Base-by-base conservation (phyloP, 2,888 invertebrate genomes). In the Eustalomyia histrio region DNA sequence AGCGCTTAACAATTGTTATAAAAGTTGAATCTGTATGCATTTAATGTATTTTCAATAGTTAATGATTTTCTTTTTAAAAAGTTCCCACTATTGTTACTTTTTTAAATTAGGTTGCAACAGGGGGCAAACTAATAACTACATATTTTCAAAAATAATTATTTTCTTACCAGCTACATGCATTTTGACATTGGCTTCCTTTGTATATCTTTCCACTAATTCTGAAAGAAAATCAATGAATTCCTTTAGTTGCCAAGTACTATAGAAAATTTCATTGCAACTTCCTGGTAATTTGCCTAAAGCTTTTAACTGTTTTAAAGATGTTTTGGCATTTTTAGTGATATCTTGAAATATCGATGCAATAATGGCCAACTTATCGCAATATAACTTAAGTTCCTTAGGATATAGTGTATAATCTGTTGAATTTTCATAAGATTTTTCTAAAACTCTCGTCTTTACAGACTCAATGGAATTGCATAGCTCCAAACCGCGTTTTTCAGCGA, bases 401-500 rank as follows among this genome's bases (percentile, higher is more conserved):
- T 88, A 90, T 3, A 73, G 50, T 0, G 78, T 80, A 2, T 58
- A 47, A 2, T 60, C 69, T 1, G 14, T 12, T 16, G 10, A 6
- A 53, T 64, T 3, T 29, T 82, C n/a, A 64, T 71, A 29, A 57
- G 61, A 50, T 2, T 83, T 82, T 35, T 87, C 87, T 24, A 88
- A 69, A 18, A 86, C 83, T 50, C 87, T 87, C 0, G 87, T 86
- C 81, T 90, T 90, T 24, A 88, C 85, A 0, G 86, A 85, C 75
- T 90, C 90, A 9, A 90, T 90, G 1, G 86, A 80, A 60, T 84
- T 84, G 80, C 90, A 90, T 3, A 90, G 76, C 0, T 87, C 57
- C 0, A 85, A 82, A 2, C 90, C 90, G 0, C 89, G 87, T 24
- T 88, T 87, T 9, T 90, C 89, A 0, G 90, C 89, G 6, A 87